Conservation (phyloP, 2,113 vertebrate species). For the Piprites chloris region DNA sequence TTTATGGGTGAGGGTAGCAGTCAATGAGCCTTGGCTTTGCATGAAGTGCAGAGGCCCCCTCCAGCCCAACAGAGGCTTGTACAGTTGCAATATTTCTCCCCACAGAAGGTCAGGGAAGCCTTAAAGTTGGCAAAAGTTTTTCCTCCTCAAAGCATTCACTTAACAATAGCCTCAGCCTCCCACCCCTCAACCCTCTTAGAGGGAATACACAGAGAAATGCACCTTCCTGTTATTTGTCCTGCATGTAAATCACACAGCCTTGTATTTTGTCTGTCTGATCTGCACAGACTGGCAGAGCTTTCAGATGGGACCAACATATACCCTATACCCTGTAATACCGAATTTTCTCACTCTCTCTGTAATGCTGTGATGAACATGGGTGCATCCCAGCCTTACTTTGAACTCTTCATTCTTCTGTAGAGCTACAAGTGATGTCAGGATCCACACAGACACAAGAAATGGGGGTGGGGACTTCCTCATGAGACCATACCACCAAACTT, state of each 20-base stretch:
- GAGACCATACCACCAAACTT: neutral
- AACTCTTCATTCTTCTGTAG: neutral
- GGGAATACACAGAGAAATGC: neutral
- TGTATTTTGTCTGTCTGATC: neutral
- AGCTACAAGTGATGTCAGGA: neutral
- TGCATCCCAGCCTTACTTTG: neutral
- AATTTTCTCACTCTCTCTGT: neutral
- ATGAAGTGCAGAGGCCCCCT: neutral
- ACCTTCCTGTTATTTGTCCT: neutral
- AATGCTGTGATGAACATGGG: fast-evolving
- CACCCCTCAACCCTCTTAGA: neutral
- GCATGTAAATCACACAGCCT: neutral
- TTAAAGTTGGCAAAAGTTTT: neutral
- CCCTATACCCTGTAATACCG: too few species aligned
- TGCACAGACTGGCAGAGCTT: neutral
- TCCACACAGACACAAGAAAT: neutral
- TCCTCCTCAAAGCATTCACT: neutral
- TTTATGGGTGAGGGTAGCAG: neutral
- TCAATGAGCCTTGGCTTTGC: neutral
- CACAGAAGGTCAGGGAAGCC: neutral
- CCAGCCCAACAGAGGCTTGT: neutral
- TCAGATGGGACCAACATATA: neutral
- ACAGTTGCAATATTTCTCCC: neutral
- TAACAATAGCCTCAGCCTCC: neutral
- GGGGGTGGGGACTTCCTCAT: fast-evolving